Evolutionary conservation across 2,113 vertebrate species (phyloP), one percentile per base, ranked within the genome.

Genomic region (Albula glossodonta): DNA sequence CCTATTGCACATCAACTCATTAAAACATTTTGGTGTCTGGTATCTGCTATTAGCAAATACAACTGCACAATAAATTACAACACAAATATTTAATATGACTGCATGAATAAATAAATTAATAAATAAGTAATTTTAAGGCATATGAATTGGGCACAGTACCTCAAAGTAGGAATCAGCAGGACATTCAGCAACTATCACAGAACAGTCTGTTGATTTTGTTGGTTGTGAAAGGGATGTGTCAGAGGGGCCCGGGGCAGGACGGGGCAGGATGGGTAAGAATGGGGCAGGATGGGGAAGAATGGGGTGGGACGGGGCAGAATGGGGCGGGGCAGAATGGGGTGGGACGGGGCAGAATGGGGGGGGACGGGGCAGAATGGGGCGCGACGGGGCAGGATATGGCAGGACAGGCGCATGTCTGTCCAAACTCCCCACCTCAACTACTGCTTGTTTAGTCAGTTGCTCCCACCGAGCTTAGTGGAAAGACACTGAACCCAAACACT

Each of bases 11-110:
- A 81, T 31, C 25, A 84, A 53, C 74, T 88, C 84, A 70, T 19
- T 88, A 77, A 86, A 88, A 89, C 56, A 79, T 70, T 88, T 89
- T 85, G 84, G 89, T 91, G 83, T 81, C 85, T 87, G 83, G 74
- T 85, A 60, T 48, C 51, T 81, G 49, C 81, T 48, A 77, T 86
- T 81, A 15, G 31, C 78, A 49, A 25, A 79, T 48, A 79, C 2
- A 79, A 50, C 22, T 78, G 41, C 31, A 41, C 41, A 50, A n/a
- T 8, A 78, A 49, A 79, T 50, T 50, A 49, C 41, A 79, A 9
- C 31, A 79, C 78, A 79, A 79, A 79, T 79, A 79, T 5, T 4
- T 0, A 41, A 70, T 22, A 70, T 70, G 22, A 70, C n/a, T 78
- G 12, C 9, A 19, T 50, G 2, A 49, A 50, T 53, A 85, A 86